Percentiles rank a stretch among this genome's conserved stretches.
These are phyloP conservation scores for Chaetura pelagica DNA, from an alignment of 2,113 vertebrate genomes.

Conservation along the genomic window DNA sequence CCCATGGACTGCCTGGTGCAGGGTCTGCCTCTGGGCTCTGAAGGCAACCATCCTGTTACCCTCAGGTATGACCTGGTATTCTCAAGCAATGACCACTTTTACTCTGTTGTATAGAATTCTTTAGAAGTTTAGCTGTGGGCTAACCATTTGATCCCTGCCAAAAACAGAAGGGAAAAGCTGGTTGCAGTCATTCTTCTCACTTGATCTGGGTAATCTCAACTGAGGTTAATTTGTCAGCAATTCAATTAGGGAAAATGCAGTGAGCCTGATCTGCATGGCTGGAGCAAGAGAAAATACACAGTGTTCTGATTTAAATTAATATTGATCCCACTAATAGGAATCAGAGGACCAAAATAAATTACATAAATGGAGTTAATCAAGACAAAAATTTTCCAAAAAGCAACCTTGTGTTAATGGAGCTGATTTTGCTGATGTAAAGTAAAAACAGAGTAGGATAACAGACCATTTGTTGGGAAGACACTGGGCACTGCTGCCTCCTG, in stretches of 20 bases:
- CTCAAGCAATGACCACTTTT: background rate
- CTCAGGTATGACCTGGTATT: background rate
- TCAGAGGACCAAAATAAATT: conserved; percentile 71
- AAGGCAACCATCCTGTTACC: too few relatives aligned
- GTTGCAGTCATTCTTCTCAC: background rate
- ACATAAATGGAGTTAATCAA: conserved; percentile 69
- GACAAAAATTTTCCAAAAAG: background rate
- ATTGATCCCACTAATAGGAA: conserved; percentile 71
- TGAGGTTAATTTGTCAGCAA: background rate
- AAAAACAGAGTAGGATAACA: conserved; percentile 25
- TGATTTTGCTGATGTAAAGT: conserved; percentile 37
- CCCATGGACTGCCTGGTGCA: rapidly evolving
- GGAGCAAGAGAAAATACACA: conserved; percentile 32
- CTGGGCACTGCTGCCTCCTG: background rate
- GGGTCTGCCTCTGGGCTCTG: background rate
- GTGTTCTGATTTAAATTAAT: conserved; percentile 68
- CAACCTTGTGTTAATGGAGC: conserved; percentile 8
- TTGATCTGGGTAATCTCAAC: background rate
- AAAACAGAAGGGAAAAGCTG: background rate
- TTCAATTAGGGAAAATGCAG: background rate
- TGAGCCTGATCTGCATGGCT: conserved; percentile 30
- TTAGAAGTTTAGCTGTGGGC: background rate
- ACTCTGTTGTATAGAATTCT: background rate
- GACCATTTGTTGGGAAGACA: background rate
- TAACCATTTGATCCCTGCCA: background rate